Percentiles rank a stretch among this genome's conserved stretches.
Evolutionary conservation across 2,113 vertebrate genomes (phyloP).

Genomic region (Pelecanus crispus): DNA sequence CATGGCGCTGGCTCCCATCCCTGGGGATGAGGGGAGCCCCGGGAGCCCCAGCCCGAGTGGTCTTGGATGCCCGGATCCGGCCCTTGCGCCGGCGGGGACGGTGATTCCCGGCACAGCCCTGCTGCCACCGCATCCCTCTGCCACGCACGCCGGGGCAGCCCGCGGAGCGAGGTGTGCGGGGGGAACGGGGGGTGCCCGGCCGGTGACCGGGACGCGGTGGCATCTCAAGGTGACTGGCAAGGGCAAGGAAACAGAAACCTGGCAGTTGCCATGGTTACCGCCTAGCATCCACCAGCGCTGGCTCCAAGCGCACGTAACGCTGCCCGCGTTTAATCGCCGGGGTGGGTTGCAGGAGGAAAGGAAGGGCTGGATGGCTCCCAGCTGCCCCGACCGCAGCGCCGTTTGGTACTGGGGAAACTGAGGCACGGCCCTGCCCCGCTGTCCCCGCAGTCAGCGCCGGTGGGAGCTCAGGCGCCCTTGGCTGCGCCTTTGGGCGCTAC

Average conservation of each 20-base stretch:
- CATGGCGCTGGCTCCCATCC: fast-evolving
- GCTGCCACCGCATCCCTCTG: not conserved
- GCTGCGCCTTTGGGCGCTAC: fast-evolving
- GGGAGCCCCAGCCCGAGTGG: not conserved
- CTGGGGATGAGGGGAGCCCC: fast-evolving
- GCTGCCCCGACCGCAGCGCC: fast-evolving
- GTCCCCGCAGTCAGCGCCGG: not conserved
- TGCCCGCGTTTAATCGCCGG: not conserved
- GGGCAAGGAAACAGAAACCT: constrained; percentile 45
- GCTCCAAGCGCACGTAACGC: not conserved
- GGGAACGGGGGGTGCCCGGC: fast-evolving
- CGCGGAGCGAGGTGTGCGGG: fast-evolving
- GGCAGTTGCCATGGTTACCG: constrained; percentile 49
- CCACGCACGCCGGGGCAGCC: fast-evolving
- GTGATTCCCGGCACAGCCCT: fast-evolving
- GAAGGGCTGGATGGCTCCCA: not conserved
- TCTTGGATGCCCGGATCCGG: fast-evolving
- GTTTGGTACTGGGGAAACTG: not conserved
- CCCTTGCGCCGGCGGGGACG: fast-evolving
- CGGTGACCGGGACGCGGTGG: not conserved
- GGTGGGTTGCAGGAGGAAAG: not conserved
- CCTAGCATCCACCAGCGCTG: not conserved
- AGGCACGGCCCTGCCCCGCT: not conserved
- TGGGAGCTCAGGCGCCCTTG: fast-evolving
- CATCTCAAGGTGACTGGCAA: constrained; percentile 51